Evolutionary conservation across 2,797 vertebrate species (phyloP), one percentile per base, ranked within the genome.

Genomic region (Pipistrellus pygmaeus): DNA sequence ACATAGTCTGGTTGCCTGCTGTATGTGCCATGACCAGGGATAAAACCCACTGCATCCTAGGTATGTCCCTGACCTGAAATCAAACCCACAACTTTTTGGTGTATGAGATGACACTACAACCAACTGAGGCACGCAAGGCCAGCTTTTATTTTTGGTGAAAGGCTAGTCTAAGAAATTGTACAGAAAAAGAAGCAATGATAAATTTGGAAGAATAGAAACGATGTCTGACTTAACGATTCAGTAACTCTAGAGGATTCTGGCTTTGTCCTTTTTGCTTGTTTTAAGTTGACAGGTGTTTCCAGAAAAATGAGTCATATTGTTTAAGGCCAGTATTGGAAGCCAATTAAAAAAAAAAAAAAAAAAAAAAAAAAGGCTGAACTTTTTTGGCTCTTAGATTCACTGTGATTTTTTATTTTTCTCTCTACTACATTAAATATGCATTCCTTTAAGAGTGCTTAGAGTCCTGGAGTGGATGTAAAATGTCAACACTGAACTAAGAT

Each of bases 391-490:
- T 5, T 9, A 51, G 92, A 92, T 60, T 35, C n/a, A 69, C 93
- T 82, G 95, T 95, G 46, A 64, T 92, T 97, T 96, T 84, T 85
- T 77, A 90, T 84, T 95, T 96, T 93, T 97, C 95, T 95, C 85
- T 93, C 69, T 88, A 90, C 92, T 96, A 80, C 88, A 93, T 97
- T 97, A 97, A 93, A 95, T 86, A 96, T 21, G 41, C 94, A 96
- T 97, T 97, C 94, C 95, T 97, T 91, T 90, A 96, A 96, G 88
- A 93, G 95, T 75, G 85, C 96, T 96, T 88, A 92, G 83, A 93
- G 93, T 97, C 86, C 95, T 2, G 5, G 73, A 41, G 0, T 71
- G n/a, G 48, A 81, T 53, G 9, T n/a, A 62, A 85, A 69, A n/a
- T 89, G 88, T 88, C 94, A 80, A 81, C 2, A 95, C 66, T 75